Evolutionary conservation across 2,888 invertebrate genomes (phyloP).

Genomic region (Zhuqinia jingwanae): DNA sequence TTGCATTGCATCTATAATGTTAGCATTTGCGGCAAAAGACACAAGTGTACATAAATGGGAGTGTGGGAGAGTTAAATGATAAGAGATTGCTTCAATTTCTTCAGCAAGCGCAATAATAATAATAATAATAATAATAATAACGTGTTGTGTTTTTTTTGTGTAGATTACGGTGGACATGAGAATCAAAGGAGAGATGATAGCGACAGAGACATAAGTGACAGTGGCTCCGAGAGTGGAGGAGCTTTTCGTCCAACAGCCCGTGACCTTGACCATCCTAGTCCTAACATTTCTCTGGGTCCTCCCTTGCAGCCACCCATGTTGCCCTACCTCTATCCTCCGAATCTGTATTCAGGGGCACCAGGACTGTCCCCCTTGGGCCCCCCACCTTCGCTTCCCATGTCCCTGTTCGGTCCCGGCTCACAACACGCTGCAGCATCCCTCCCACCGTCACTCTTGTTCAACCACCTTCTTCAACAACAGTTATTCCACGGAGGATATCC

Average conservation of each 20-base stretch:
- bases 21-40: background rate
- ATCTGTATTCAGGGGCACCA: slow-evolving; percentile 86
- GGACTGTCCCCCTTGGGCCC: slow-evolving; percentile 82
- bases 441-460: slow-evolving; percentile 80
- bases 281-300: slow-evolving; percentile 96
- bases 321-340: slow-evolving; percentile 95
- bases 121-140: slow-evolving; percentile 7
- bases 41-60: slow-evolving; percentile 10
- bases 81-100: too few relatives aligned
- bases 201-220: slow-evolving; percentile 80
- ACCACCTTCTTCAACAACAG: slow-evolving; percentile 80
- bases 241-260: slow-evolving; percentile 78
- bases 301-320: slow-evolving; percentile 95
- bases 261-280: slow-evolving; percentile 87
- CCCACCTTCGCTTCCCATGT: slow-evolving; percentile 85
- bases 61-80: too few relatives aligned
- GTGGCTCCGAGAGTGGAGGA: slow-evolving; percentile 81
- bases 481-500: slow-evolving; percentile 78
- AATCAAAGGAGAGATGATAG: slow-evolving; percentile 80
- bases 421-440: slow-evolving; percentile 82
- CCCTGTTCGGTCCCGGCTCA: slow-evolving; percentile 83
- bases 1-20: slow-evolving; percentile 19
- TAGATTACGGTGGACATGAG: slow-evolving; percentile 78
- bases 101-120: background rate
- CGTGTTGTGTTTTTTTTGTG: slow-evolving; percentile 9